Evolutionary conservation across 2,888 invertebrate genomes (phyloP).

Genomic region (Phaonia tiefii): DNA sequence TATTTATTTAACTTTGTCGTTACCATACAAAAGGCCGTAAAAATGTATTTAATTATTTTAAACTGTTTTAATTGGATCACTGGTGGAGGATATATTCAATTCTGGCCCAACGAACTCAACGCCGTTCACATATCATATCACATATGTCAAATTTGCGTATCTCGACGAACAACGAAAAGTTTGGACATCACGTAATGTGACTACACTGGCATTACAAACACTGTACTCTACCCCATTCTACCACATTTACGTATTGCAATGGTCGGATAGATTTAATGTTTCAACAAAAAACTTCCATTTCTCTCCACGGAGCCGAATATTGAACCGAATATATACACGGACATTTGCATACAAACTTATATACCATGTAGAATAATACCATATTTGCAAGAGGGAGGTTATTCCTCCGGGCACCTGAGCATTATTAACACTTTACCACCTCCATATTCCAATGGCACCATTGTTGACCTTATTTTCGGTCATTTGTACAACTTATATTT

Average conservation of each 20-base stretch:
- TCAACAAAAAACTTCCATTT: conserved; percentile 11
- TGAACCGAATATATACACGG: conserved; percentile 7
- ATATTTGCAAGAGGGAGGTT: conserved; percentile 30
- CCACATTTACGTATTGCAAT: conserved; percentile 45
- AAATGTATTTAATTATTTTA: too few relatives aligned
- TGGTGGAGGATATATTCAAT: too few relatives aligned
- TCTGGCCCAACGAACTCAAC: too few relatives aligned
- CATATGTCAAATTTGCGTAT: too few relatives aligned
- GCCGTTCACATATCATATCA: too few relatives aligned
- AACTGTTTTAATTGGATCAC: too few relatives aligned
- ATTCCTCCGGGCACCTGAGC: conserved; percentile 19
- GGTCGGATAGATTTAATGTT: conserved; percentile 47
- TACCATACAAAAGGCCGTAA: too few relatives aligned
- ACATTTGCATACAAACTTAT: conserved; percentile 23
- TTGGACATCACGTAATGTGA: conserved; percentile 15
- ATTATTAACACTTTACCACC: conserved; percentile 45
- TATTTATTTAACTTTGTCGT: too few relatives aligned
- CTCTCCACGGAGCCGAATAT: conserved; percentile 16
- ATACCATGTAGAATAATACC: conserved; percentile 14
- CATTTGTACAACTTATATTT: not conserved
- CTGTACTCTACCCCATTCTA: conserved; percentile 38
- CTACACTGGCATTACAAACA: conserved; percentile 6
- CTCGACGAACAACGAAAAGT: too few relatives aligned
- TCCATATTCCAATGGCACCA: conserved; percentile 6
- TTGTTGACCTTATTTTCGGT: conserved; percentile 36